Evolutionary conservation across 2,888 invertebrate species (phyloP).

Genomic region (Euzetes globulus): DNA sequence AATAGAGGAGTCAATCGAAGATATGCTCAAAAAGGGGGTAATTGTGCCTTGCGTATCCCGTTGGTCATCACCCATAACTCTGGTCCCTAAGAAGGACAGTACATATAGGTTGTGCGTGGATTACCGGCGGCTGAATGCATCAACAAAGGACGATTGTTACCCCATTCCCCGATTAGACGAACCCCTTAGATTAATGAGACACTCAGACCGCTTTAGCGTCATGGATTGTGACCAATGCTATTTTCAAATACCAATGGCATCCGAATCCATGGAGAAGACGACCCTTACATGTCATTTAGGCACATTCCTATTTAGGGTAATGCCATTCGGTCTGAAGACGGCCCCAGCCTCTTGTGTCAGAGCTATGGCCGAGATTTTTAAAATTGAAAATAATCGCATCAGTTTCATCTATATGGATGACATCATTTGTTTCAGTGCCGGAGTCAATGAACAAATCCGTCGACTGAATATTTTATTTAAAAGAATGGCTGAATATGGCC

Average conservation of each 20-base stretch:
- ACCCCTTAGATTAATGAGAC: neutral
- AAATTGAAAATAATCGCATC: neutral
- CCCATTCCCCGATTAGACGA: neutral
- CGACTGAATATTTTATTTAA: neutral
- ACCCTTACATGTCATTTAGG: neutral
- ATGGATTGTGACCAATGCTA: neutral
- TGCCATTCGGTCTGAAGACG: neutral
- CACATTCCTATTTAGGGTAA: neutral
- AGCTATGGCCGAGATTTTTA: neutral
- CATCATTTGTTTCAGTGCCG: neutral
- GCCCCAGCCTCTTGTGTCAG: neutral
- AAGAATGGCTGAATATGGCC: neutral
- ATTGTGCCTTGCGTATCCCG: neutral
- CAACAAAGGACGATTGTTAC: neutral
- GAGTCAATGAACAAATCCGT: neutral
- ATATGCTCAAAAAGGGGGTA: neutral
- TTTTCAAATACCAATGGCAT: neutral
- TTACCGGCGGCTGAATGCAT: neutral
- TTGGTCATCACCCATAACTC: conserved; percentile 8
- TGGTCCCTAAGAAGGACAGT: neutral
- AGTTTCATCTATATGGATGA: neutral
- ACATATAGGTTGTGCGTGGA: neutral
- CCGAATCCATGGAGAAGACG: neutral
- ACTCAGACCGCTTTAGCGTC: neutral
- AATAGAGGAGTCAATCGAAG: neutral